phyloP scores from a whole-genome alignment of 1,140 invertebrate genomes.

The Bombus picipes region DNA sequence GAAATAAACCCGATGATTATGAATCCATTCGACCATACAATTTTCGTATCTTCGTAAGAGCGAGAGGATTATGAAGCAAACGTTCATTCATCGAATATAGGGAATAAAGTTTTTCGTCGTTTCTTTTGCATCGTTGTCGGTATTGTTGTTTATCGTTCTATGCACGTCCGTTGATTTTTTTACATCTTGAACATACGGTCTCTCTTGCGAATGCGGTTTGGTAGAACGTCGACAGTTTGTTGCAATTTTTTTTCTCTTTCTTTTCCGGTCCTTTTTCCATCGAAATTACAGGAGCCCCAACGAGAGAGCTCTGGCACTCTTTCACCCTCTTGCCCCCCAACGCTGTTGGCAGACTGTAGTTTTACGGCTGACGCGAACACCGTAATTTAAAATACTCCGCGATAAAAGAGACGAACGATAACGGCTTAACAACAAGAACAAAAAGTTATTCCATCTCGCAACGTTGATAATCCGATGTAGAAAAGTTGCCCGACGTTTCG shows the following conservation, averaged over 20 bases:
- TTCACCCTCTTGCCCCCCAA: background rate
- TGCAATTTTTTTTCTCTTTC: slow-evolving; percentile 17
- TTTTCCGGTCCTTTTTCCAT: slow-evolving; percentile 8
- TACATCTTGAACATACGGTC: slow-evolving; percentile 1
- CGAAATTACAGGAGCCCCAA: slow-evolving; percentile 34
- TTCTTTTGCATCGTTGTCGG: background rate
- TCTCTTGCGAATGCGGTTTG: slow-evolving; percentile 21
- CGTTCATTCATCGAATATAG: background rate
- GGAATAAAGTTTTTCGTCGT: background rate
- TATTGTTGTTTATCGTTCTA: background rate
- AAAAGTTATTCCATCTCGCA: slow-evolving; percentile 52
- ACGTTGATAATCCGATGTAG: slow-evolving; percentile 46
- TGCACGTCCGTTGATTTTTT: background rate
- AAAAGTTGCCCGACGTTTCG: slow-evolving; percentile 35
- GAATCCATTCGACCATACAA: background rate
- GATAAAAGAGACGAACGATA: slow-evolving; percentile 55
- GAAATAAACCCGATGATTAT: background rate
- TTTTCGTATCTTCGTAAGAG: background rate
- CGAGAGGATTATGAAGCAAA: background rate
- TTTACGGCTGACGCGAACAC: slow-evolving; percentile 49
- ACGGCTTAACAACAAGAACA: slow-evolving; percentile 36
- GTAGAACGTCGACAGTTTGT: slow-evolving; percentile 36
- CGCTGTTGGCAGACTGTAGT: slow-evolving; percentile 43
- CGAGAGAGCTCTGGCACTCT: background rate
- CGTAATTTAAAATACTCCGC: slow-evolving; percentile 53